phyloP scores from a whole-genome alignment of 2,113 vertebrate species.

The Trogon surrucura region DNA sequence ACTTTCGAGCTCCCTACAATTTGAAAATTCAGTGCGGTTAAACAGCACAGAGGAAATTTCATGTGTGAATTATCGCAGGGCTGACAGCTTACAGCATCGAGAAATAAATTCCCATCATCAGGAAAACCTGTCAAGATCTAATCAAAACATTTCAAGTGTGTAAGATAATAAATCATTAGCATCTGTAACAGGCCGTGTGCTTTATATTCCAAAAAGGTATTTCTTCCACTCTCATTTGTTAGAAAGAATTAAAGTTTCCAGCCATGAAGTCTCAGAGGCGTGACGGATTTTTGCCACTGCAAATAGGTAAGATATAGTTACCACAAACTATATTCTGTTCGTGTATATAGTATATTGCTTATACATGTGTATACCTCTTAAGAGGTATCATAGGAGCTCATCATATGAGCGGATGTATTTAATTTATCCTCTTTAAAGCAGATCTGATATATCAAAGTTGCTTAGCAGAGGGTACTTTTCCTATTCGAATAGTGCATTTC shows the following conservation, averaged over 20 bases:
- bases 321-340: background rate
- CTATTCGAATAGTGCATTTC: accelerated
- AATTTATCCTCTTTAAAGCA: background rate
- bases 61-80: constrained; percentile 33
- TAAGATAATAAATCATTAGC: constrained; percentile 68
- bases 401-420: background rate
- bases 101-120: constrained; percentile 53
- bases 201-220: constrained; percentile 44
- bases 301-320: background rate
- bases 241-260: background rate
- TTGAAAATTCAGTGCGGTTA: background rate
- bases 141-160: constrained; percentile 65
- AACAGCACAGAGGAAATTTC: background rate
- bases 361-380: background rate
- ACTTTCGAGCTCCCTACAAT: background rate
- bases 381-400: background rate
- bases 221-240: constrained; percentile 14
- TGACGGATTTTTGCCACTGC: background rate
- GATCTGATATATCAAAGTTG: background rate
- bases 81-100: constrained; percentile 53
- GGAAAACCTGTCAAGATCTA: constrained; percentile 61
- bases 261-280: background rate
- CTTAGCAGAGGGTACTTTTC: background rate
- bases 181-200: constrained; percentile 45
- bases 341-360: background rate